Conservation (phyloP, 2,113 vertebrate species). For the Triplophysa tibetana region DNA sequence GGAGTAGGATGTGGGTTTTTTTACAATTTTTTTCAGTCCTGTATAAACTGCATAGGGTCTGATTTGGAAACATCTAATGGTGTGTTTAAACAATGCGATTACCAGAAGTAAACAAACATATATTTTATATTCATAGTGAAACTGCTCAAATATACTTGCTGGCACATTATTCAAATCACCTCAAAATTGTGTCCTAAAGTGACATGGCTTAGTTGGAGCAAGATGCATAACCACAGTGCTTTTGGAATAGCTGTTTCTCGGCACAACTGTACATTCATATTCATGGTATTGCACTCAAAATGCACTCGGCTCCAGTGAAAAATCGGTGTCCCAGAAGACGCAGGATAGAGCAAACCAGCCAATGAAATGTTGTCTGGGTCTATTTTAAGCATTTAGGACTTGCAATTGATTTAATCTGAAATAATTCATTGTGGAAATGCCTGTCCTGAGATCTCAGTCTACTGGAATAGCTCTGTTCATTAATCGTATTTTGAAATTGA, state of each 20-base stretch:
- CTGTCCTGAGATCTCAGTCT: constrained; percentile 38
- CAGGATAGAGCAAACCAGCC: neutral
- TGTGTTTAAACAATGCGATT: neutral
- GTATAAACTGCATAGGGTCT: neutral
- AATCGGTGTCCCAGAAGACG: constrained; percentile 2
- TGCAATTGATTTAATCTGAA: constrained; percentile 51
- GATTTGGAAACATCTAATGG: constrained; percentile 1
- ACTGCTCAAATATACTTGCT: neutral
- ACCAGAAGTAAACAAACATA: neutral
- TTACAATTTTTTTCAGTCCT: neutral
- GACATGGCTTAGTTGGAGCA: constrained; percentile 5
- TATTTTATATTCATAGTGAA: constrained; percentile 6
- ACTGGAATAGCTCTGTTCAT: constrained; percentile 47
- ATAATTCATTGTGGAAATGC: constrained; percentile 53
- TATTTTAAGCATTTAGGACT: constrained; percentile 53
- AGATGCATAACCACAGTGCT: neutral
- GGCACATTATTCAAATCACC: neutral
- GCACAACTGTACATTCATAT: constrained; percentile 28
- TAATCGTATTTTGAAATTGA: constrained; percentile 47
- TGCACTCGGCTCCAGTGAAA: constrained; percentile 3
- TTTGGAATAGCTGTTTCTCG: constrained; percentile 9
- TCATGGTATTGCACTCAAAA: constrained; percentile 14
- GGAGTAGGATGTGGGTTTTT: neutral
- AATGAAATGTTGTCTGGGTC: constrained; percentile 19
- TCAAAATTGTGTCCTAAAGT: neutral